Conservation (phyloP, 2,888 invertebrate species). For the Rotaria magnacalcarata region DNA sequence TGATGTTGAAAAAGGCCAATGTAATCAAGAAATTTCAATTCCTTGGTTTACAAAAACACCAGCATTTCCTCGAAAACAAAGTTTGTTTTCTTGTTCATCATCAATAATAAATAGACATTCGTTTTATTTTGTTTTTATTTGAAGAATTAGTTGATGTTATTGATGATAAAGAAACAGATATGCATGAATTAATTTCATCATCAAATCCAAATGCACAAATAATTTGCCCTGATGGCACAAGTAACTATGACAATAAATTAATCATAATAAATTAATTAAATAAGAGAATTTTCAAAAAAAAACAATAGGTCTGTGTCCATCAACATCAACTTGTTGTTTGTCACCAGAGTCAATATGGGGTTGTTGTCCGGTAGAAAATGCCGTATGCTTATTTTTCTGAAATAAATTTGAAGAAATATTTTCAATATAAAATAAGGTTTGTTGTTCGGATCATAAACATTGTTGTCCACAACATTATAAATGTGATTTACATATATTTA, state of each 20-base stretch:
- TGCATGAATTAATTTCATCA: background rate
- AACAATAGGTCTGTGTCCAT: background rate
- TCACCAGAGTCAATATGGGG: background rate
- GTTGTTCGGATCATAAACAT: constrained; percentile 12
- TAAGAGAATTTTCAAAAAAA: no score
- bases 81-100: background rate
- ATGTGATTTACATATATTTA: constrained; percentile 24
- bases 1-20: constrained; percentile 17
- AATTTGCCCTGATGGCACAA: constrained; percentile 27
- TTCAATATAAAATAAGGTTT: background rate
- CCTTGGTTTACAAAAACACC: background rate
- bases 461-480: constrained; percentile 28
- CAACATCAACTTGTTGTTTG: constrained; percentile 35
- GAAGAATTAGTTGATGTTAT: background rate
- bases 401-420: background rate
- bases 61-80: background rate
- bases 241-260: background rate
- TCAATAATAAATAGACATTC: background rate
- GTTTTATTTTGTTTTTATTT: background rate
- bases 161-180: background rate
- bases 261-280: no score
- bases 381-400: background rate
- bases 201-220: background rate
- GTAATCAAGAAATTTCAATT: background rate
- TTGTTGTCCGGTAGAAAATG: constrained; percentile 26